Evolutionary conservation across 2,888 invertebrate genomes (phyloP).

Genomic region (Eurytoma adleriae): DNA sequence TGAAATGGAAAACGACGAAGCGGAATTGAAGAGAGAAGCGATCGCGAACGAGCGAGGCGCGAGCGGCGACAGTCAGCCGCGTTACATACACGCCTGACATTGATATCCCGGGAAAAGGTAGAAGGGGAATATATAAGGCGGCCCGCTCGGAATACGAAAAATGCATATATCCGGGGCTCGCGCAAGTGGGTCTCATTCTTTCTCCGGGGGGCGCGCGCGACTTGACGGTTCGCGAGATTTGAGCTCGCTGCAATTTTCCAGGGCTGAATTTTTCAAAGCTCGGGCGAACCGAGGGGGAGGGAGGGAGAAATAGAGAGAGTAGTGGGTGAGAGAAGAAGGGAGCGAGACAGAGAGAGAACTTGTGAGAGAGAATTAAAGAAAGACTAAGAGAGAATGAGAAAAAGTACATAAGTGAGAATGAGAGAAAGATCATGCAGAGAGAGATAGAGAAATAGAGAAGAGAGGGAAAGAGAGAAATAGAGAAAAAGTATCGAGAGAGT

Average conservation of each 20-base stretch:
- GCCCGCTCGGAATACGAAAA: slow-evolving; percentile 37
- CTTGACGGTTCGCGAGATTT: slow-evolving; percentile 24
- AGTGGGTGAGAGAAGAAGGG: no score
- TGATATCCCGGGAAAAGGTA: slow-evolving; percentile 35
- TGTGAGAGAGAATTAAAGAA: no score
- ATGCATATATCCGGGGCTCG: slow-evolving; percentile 25
- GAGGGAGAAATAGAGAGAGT: no score
- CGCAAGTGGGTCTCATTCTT: not conserved
- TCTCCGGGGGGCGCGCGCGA: not conserved
- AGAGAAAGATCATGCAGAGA: not conserved
- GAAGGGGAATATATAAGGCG: slow-evolving; percentile 4
- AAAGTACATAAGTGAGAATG: not conserved
- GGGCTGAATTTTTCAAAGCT: slow-evolving; percentile 40
- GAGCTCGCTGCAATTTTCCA: slow-evolving; percentile 39
- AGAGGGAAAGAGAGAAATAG: not conserved
- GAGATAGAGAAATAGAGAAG: no score
- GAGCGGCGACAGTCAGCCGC: slow-evolving; percentile 3
- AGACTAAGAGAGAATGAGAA: no score
- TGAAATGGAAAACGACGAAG: slow-evolving; percentile 27
- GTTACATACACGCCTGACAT: slow-evolving; percentile 37
- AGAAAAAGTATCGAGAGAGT: not conserved
- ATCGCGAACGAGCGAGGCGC: slow-evolving; percentile 13
- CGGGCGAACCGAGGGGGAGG: no score
- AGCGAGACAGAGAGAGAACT: no score
- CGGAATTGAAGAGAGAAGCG: slow-evolving; percentile 40